A percentile compares a stretch with the other conserved stretches of the same genome.
Evolutionary conservation across 2,888 invertebrate genomes (phyloP).

Genomic region (Lepas anatifera): DNA sequence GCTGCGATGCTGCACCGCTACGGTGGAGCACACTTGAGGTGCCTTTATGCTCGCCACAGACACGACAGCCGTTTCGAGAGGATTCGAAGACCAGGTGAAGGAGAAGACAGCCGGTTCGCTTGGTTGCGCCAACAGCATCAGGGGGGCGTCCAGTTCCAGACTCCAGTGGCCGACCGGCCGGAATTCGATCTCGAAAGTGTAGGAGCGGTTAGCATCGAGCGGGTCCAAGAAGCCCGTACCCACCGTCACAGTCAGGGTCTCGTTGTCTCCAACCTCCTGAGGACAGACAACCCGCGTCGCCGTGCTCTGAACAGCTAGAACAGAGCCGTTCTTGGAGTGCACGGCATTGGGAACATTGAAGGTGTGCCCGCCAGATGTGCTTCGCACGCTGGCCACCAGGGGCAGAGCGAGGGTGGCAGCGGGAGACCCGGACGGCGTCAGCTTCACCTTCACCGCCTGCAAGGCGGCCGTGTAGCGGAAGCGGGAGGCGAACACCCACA

Average conservation of each 20-base stretch:
- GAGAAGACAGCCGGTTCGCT: slow-evolving; percentile 10
- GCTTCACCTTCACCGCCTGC: background rate
- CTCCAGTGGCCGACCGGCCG: background rate
- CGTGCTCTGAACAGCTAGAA: slow-evolving; percentile 53
- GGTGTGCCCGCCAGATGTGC: slow-evolving; percentile 14
- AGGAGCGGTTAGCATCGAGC: background rate
- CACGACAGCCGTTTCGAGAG: background rate
- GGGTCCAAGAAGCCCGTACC: background rate
- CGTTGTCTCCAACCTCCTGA: slow-evolving; percentile 16
- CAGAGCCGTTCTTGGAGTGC: slow-evolving; percentile 88
- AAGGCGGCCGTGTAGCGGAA: background rate
- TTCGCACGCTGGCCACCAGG: background rate
- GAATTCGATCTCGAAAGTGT: background rate
- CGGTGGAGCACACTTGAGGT: background rate
- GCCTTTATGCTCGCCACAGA: background rate
- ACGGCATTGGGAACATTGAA: slow-evolving; percentile 62
- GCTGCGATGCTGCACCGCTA: slow-evolving; percentile 6
- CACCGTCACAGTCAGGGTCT: slow-evolving; percentile 12
- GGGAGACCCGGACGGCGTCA: background rate
- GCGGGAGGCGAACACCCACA: background rate
- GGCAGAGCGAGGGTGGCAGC: background rate
- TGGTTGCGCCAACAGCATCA: background rate
- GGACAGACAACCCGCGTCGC: slow-evolving; percentile 19
- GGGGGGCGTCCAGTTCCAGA: background rate
- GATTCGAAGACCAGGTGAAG: background rate